A percentile compares a stretch with the other conserved stretches of the same genome.
phyloP scores from a whole-genome alignment of 1,140 invertebrate species.

The Episyrphus balteatus region DNA sequence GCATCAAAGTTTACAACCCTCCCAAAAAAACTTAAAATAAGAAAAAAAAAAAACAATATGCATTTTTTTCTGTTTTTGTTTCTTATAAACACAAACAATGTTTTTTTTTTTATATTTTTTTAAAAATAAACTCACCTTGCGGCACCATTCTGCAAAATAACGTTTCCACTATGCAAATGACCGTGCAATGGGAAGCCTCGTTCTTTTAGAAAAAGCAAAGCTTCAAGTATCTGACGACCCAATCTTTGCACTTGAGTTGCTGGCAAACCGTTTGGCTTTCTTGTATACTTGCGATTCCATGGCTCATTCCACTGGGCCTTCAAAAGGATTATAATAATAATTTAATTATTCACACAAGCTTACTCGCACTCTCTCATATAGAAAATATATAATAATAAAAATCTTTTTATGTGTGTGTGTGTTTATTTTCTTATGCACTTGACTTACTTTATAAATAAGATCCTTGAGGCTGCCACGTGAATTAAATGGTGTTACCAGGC shows the following conservation, averaged over 20 bases:
- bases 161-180: slow-evolving; percentile 82
- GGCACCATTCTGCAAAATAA: slow-evolving; percentile 82
- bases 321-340: not conserved
- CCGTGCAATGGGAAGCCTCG: slow-evolving; percentile 76
- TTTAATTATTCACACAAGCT: not conserved
- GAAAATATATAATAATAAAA: slow-evolving; percentile 1
- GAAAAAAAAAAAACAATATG: too few relatives aligned
- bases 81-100: not conserved
- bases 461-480: slow-evolving; percentile 76
- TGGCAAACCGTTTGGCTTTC: slow-evolving; percentile 54
- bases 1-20: too few relatives aligned
- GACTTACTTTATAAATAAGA: slow-evolving; percentile 68
- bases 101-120: slow-evolving; percentile 6
- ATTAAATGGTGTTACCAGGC: slow-evolving; percentile 72
- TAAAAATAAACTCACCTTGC: slow-evolving; percentile 42
- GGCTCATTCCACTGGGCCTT: slow-evolving; percentile 51
- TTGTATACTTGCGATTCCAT: slow-evolving; percentile 58
- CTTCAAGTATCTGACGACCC: slow-evolving; percentile 79
- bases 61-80: slow-evolving; percentile 9
- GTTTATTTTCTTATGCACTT: not conserved
- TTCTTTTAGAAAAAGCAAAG: slow-evolving; percentile 73
- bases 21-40: too few relatives aligned
- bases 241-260: slow-evolving; percentile 70
- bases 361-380: too few relatives aligned
- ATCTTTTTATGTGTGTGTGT: not conserved